A percentile compares a stretch with the other conserved stretches of the same genome.
These are phyloP conservation scores for Zaprionus africanus DNA, from an alignment of 1,140 invertebrate species.

Conservation along the genomic window DNA sequence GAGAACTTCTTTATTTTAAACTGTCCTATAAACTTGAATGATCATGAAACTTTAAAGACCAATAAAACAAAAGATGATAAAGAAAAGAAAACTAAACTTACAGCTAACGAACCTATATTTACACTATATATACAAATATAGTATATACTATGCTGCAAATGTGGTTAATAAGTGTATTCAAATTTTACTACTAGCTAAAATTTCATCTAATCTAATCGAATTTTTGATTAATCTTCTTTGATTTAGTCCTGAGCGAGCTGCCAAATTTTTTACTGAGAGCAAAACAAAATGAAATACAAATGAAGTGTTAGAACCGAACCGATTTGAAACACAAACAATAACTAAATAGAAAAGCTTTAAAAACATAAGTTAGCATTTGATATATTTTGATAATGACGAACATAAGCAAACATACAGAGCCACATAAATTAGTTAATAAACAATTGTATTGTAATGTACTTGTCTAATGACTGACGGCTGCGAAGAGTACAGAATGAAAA, in stretches of 20 bases:
- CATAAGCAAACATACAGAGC: constrained; percentile 23
- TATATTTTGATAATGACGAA: constrained; percentile 72
- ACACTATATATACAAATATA: constrained; percentile 18
- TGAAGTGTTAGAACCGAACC: constrained; percentile 29
- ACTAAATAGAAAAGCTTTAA: constrained; percentile 81
- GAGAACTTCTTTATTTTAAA: constrained; percentile 13
- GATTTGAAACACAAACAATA: constrained; percentile 71
- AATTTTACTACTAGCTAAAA: constrained; percentile 64
- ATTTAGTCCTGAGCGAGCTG: constrained; percentile 62
- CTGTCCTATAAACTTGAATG: constrained; percentile 28
- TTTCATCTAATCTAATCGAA: constrained; percentile 42
- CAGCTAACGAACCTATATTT: constrained; percentile 27
- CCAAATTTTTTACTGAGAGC: constrained; percentile 63
- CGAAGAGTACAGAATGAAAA: constrained; percentile 10
- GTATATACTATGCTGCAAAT: background rate
- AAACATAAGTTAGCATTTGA: constrained; percentile 77
- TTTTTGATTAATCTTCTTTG: constrained; percentile 38
- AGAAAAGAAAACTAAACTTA: constrained; percentile 16
- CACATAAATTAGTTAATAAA: constrained; percentile 63
- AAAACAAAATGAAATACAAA: constrained; percentile 22
- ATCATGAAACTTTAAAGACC: constrained; percentile 25
- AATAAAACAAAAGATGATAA: constrained; percentile 33
- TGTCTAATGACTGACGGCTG: constrained; percentile 57
- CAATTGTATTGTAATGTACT: constrained; percentile 50
- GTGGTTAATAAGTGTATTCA: constrained; percentile 39